phyloP scores from a whole-genome alignment of 1,140 invertebrate genomes.

The Drosophila funebris region DNA sequence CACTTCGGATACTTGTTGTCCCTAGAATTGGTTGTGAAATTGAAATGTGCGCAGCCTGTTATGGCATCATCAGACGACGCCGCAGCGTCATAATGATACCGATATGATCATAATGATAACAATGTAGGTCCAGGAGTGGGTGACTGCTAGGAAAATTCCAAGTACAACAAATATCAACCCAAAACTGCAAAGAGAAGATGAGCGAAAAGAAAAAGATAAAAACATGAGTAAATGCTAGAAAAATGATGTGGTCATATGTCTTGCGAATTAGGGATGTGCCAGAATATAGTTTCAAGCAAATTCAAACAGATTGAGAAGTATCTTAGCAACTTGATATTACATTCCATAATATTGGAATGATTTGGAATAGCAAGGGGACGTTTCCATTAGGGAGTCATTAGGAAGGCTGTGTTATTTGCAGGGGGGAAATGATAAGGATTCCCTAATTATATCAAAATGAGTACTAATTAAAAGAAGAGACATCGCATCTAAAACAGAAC shows the following conservation, averaged over 20 bases:
- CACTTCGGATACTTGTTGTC: slow-evolving; percentile 60
- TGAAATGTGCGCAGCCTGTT: slow-evolving; percentile 68
- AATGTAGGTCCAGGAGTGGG: slow-evolving; percentile 8
- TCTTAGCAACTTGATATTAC: no score
- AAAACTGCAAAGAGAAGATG: background rate
- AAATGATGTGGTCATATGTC: slow-evolving; percentile 3
- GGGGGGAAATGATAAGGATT: background rate
- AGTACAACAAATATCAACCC: background rate
- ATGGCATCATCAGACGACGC: slow-evolving; percentile 64
- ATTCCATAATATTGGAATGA: no score
- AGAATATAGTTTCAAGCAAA: background rate
- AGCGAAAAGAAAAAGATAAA: background rate
- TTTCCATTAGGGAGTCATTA: no score
- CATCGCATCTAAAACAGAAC: background rate
- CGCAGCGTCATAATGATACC: slow-evolving; percentile 32
- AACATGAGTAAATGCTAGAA: slow-evolving; percentile 1
- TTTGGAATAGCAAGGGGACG: no score
- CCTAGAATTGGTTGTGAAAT: slow-evolving; percentile 49
- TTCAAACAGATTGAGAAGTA: background rate
- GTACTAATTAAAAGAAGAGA: background rate
- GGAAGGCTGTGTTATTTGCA: no score
- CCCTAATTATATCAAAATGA: background rate
- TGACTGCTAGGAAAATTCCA: background rate
- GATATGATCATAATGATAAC: slow-evolving; percentile 27
- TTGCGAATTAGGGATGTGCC: background rate